phyloP scores from a whole-genome alignment of 2,888 invertebrate genomes.

The Dicranocentrus wangi region DNA sequence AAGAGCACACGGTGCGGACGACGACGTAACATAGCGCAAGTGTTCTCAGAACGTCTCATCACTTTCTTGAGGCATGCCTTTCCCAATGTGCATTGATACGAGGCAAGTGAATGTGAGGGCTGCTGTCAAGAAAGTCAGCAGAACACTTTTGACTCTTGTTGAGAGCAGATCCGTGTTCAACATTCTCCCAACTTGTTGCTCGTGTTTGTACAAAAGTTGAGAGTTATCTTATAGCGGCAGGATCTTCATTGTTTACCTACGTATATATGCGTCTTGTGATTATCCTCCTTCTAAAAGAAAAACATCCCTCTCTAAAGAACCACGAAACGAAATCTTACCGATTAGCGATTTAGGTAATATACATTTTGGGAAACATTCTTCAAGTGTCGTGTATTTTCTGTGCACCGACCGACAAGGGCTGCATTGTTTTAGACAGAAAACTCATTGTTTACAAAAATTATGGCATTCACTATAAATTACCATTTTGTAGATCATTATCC shows the following conservation, averaged over 20 bases:
- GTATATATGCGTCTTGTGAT: no score
- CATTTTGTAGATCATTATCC: not conserved
- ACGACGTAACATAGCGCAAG: not conserved
- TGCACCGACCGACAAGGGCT: not conserved
- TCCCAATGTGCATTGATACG: slow-evolving; percentile 31
- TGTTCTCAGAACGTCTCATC: slow-evolving; percentile 23
- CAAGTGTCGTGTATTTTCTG: no score
- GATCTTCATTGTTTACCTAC: no score
- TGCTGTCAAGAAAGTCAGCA: slow-evolving; percentile 49
- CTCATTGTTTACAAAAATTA: not conserved
- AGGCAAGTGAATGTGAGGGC: slow-evolving; percentile 20
- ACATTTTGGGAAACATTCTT: no score
- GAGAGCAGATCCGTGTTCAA: slow-evolving; percentile 41
- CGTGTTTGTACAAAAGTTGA: no score
- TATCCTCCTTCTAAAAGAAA: no score
- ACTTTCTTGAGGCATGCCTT: slow-evolving; percentile 21
- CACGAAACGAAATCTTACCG: no score
- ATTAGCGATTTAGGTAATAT: no score
- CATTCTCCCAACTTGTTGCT: not conserved
- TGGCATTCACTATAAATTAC: not conserved
- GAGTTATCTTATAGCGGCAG: no score
- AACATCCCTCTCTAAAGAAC: no score
- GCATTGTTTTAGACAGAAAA: not conserved
- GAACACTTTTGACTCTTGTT: slow-evolving; percentile 56
- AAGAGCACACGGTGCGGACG: slow-evolving; percentile 2